Base-by-base conservation (phyloP, 2,888 invertebrate species). In the Asteroscopus sphinx region DNA sequence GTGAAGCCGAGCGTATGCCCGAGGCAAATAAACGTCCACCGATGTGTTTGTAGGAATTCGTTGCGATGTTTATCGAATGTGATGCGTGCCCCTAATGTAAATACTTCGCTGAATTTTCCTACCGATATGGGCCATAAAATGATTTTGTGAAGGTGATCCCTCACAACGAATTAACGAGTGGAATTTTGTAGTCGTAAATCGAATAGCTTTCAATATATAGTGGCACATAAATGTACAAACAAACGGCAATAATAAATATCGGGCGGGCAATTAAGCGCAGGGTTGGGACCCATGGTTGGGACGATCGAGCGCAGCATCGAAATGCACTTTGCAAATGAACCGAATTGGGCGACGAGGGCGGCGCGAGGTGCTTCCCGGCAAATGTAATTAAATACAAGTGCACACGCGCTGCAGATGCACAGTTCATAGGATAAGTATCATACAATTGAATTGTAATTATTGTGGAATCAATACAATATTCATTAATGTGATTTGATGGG, bases 241-340 rank as follows among this genome's bases (percentile, higher is more conserved):
- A 83, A 90, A 89, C 87, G 86, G 85, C 89, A 89, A 91, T 90
- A 90, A 92, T 91, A 91, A 91, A 91, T 91, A 91, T 91, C 84
- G 85, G 81, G 78, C 76, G 78, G 83, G 87, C 92, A 92, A 94
- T 93, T 92, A 92, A 91, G 85, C 83, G 77, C 83, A 79, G 89
- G 88, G 89, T 86, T 86, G 87, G 86, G 83, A 90, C 90, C n/a
- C 83, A 79, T 89, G 88, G 89, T 86, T 86, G 87, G 86, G 83
- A 90, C 90, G 89, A 91, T 91, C 82, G 89, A 79, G 82, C 79
- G 72, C 83, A 83, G 91, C 92, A 93, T 93, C 87, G 92, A 93
- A 93, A 92, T 93, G 93, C 93, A 94, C 93, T 93, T 92, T 91
- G 92, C 92, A 93, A 93, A 93, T 93, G 92, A 93, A 91, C 89